phyloP scores from a whole-genome alignment of 1,140 invertebrate species.

The Papilio helenus region DNA sequence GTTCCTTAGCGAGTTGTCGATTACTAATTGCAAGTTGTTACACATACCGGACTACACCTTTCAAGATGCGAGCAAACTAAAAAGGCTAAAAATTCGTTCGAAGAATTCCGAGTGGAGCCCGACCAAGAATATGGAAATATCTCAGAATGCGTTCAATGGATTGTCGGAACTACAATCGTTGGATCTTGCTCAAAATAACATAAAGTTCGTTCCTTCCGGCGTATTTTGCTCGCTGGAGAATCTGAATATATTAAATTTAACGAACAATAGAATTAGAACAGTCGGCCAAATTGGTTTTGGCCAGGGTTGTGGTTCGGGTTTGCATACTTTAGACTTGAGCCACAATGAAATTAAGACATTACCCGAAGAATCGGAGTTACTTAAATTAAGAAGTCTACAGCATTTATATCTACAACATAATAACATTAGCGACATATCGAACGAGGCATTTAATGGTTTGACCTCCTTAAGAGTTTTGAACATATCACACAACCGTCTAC shows the following conservation, averaged over 20 bases:
- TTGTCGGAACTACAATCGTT: conserved; percentile 90
- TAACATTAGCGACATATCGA: conserved; percentile 90
- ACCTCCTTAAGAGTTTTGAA: conserved; percentile 90
- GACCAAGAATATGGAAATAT: conserved; percentile 88
- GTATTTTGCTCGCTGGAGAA: conserved; percentile 90
- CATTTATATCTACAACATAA: conserved; percentile 92
- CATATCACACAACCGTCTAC: conserved; percentile 91
- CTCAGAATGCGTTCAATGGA: conserved; percentile 87
- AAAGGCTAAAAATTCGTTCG: conserved; percentile 88
- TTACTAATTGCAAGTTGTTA: conserved; percentile 92
- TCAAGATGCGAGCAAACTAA: conserved; percentile 89
- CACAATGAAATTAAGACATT: conserved; percentile 89
- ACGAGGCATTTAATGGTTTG: conserved; percentile 89
- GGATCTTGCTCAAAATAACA: conserved; percentile 92
- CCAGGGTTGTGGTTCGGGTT: conserved; percentile 83
- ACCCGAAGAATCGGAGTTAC: conserved; percentile 88
- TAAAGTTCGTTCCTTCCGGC: conserved; percentile 88
- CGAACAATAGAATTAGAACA: conserved; percentile 89
- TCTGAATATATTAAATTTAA: conserved; percentile 92
- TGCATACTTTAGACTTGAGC: conserved; percentile 90
- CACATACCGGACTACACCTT: conserved; percentile 90
- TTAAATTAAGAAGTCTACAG: conserved; percentile 88
- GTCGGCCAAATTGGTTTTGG: conserved; percentile 89
- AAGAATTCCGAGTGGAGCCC: conserved; percentile 90
- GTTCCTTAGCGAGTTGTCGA: conserved; percentile 88